Evolutionary conservation across 2,888 invertebrate genomes (phyloP).

Genomic region (Hoplodrina blanda): DNA sequence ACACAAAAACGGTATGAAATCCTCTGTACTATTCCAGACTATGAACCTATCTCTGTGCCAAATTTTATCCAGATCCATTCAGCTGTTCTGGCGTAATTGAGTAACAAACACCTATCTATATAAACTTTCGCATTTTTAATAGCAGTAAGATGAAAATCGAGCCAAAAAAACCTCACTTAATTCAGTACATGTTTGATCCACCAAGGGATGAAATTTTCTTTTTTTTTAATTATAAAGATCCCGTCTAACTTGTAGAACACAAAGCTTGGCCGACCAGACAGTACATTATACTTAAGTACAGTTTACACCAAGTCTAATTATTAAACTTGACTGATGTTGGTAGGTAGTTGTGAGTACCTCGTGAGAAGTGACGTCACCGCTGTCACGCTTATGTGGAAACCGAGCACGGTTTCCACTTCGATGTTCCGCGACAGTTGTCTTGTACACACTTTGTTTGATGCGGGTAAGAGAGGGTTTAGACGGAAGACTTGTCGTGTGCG

Average conservation of each 20-base stretch:
- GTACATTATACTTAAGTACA: constrained; percentile 30
- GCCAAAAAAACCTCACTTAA: no score
- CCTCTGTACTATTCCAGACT: no score
- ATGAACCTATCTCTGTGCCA: no score
- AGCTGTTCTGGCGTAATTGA: no score
- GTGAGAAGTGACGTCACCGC: constrained; percentile 34
- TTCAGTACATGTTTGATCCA: no score
- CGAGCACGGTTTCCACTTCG: constrained; percentile 6
- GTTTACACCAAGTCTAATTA: background rate
- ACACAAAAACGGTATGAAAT: no score
- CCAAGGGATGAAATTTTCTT: no score
- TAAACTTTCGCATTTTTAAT: no score
- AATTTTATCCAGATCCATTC: no score
- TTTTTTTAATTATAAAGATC: no score
- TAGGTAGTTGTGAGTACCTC: background rate
- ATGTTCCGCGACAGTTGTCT: constrained; percentile 29
- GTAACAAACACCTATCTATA: no score
- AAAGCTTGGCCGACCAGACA: constrained; percentile 2
- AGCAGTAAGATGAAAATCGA: background rate
- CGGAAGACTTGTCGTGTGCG: background rate
- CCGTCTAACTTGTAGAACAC: constrained; percentile 3
- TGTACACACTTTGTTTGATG: constrained; percentile 30
- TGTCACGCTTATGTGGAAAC: constrained; percentile 39
- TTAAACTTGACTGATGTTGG: constrained; percentile 24
- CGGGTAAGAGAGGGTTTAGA: constrained; percentile 14